Base-by-base conservation (phyloP, 2,888 invertebrate species). In the Hemithea aestivaria region DNA sequence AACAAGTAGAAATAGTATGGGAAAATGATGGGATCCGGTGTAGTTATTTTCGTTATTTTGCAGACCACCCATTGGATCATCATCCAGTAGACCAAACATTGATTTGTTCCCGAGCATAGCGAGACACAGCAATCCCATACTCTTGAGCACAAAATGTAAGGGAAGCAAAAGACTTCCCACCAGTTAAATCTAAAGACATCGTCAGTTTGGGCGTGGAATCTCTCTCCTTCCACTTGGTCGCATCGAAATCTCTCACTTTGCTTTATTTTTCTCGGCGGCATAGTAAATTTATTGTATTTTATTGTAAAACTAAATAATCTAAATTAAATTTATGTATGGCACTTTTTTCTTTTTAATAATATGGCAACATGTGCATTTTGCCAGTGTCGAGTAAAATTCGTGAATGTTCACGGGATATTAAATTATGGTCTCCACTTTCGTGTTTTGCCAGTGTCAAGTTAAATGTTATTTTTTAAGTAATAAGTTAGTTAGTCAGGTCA, bases 1-100 rank as follows among this genome's bases (percentile, higher is more conserved):
- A 79, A 80, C 53, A 82, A 61, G 30, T 82, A 80, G 35, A 84
- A 83, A 39, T 73, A 83, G 33, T 84, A 85, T 0, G 84, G 83
- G 22, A 77, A 83, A 12, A 80, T 59, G 0, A 85, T 69, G 0
- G 82, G 73, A 11, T 80, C 71, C 1, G 79, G 79, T 0, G 75
- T 73, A 0, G 74, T 75, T 1, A 74, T 25, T 43, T 56, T 62
- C 1, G 74, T 73, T 2, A 82, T 68, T 61, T 81, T 84, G 48
- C 83, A 83, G 1, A 79, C 64, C 0, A 77, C 16, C 80, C 82
- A 85, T 41, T 84, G 82, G 29, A 82, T 67, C 37, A 73, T 51
- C 66, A 84, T 66, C 78, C 80, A 84, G 33, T 80, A 79, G 0
- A 82, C 55, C 0, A 84, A 56, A 27, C 77, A 81, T 47, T 76